Evolutionary conservation across 2,797 vertebrate genomes (phyloP).

Genomic region (Phrynocephalus guinanensis): DNA sequence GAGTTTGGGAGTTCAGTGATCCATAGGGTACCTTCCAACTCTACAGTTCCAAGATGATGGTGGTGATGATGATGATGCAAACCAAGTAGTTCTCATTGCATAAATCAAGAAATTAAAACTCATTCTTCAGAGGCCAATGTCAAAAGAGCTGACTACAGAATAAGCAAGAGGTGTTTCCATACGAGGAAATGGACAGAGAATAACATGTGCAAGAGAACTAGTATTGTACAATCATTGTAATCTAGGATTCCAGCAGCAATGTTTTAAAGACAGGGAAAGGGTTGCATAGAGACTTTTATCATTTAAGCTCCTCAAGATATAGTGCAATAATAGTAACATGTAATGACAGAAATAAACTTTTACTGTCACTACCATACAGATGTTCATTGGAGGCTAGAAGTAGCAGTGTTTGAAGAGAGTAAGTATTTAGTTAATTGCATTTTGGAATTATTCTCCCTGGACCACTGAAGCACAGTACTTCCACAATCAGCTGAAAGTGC

Average conservation of each 20-base stretch:
- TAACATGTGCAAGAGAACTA: not conserved
- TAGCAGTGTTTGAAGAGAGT: constrained; percentile 8
- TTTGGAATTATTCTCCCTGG: not conserved
- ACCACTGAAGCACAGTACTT: not conserved
- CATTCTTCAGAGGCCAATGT: not conserved
- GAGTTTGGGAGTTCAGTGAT: no score
- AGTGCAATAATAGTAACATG: not conserved
- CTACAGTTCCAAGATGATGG: no score
- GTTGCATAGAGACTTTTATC: not conserved
- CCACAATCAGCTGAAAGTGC: not conserved
- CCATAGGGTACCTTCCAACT: no score
- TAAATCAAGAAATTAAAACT: constrained; percentile 14
- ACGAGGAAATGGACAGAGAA: not conserved
- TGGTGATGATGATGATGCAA: not conserved
- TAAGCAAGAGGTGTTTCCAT: constrained; percentile 11
- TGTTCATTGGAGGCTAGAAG: not conserved
- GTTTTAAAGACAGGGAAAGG: not conserved
- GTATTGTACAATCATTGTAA: not conserved
- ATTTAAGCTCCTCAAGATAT: not conserved
- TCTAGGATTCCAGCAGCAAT: not conserved
- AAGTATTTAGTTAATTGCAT: constrained; percentile 50
- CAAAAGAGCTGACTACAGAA: not conserved
- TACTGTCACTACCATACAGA: not conserved
- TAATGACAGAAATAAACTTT: constrained; percentile 10
- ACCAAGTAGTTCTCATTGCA: not conserved